Base-by-base conservation (phyloP, 2,888 invertebrate genomes). In the Andrena minutula region DNA sequence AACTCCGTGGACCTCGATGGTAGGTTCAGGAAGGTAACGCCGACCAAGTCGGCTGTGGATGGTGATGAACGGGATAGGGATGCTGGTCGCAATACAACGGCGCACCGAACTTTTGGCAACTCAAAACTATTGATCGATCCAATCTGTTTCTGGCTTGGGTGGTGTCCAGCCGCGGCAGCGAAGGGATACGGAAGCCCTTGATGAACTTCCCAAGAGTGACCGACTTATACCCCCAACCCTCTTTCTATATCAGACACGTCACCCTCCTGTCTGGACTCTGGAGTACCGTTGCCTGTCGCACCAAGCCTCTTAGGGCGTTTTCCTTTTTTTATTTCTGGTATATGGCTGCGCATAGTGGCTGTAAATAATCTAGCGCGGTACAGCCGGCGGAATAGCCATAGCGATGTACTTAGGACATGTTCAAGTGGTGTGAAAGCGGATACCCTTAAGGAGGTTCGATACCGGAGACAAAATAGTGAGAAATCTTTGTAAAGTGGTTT, bases 101-200 rank as follows among this genome's bases (percentile, higher is more conserved):
- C 70, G 83, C 83, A 86, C 88, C 86, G 88, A 90, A 91, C 88
- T 90, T 91, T 90, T 89, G 89, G 83, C 85, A 90, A 91, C 83
- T 89, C 86, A 85, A 84, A 89, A 90, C 89, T 90, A 89, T 89
- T 87, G 85, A 83, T 60, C 85, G 69, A 73, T 72, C 70, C 77
- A 75, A 86, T 84, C 79, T 69, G 84, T 68, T 73, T 73, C 70
- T 51, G 79, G 76, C 82, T 85, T 83, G 82, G 84, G 79, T 79
- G 70, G 69, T 82, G 86, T 88, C 86, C 84, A 86, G 81, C 79
- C 75, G 47, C 66, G 81, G 75, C 79, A 73, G 65, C 64, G 64
- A 30, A 32, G 63, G 58, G 68, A 70, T 65, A 70, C 63, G 74
- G 74, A 81, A 82, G 79, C 82, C 58, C 66, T 82, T 75, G 83